Evolutionary conservation across 2,797 vertebrate genomes (phyloP), one percentile per base, ranked within the genome.

Genomic region (Smutsia temminckii): DNA sequence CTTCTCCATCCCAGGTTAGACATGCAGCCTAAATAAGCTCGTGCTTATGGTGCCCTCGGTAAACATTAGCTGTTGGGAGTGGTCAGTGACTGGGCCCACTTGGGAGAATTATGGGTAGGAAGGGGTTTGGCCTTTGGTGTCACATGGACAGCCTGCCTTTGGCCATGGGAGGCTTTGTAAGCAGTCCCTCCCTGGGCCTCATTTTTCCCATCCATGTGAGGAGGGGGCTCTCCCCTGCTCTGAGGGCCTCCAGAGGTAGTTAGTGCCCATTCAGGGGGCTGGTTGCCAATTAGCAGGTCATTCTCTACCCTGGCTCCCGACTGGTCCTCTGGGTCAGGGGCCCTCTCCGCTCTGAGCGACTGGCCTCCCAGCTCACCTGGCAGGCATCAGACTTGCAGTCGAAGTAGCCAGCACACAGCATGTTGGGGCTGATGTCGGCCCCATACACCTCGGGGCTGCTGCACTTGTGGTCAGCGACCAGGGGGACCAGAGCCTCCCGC

Each of bases 351-450:
- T n/a, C 81, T 34, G 23, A 37, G 63, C 17, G 11, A 46, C 46
- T 46, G 46, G 46, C 46, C 46, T 46, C 46, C 49, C 2, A 18
- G 27, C 95, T 98, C 97, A 99, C 99, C 99, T 99, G 99, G 96
- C 99, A 99, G 46, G 99, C 99, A 1, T 99, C 99, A 0, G 98
- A 94, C 96, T 92, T 98, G 96, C 98, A 98, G 42, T 99, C 98
- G 0, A 99, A 97, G 94, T 98, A 98, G 68, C 99, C 99, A 0
- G 99, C 99, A 21, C 99, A 99, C 53, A 99, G 97, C 99, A 99
- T 99, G 97, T 99, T 99, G 61, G 98, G 90, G 7, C 98, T 99
- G 89, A 99, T 96, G 40, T 99, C 99, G 3, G 97, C 98, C 25
- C 99, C 99, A 0, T 99, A 99, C 59, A 99, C 98, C 5, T 99